Conservation (phyloP, 2,888 invertebrate species). For the Oscheius sp. region DNA sequence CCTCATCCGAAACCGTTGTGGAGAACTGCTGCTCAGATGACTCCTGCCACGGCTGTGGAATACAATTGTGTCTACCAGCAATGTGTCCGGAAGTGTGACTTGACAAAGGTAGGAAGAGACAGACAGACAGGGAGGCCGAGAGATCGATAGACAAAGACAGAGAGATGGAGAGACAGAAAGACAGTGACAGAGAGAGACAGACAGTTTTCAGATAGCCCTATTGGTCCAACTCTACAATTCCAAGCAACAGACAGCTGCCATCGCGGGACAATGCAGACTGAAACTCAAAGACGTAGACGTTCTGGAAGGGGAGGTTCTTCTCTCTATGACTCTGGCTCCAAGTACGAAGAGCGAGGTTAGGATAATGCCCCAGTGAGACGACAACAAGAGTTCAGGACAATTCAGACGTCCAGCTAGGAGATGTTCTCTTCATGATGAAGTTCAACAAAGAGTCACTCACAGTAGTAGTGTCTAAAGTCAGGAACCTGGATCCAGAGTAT, state of each 20-base stretch:
- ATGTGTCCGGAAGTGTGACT: conserved; percentile 22
- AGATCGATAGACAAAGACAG: not conserved
- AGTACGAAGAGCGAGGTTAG: not conserved
- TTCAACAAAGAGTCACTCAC: conserved; percentile 13
- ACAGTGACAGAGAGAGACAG: not conserved
- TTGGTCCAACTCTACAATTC: conserved; percentile 30
- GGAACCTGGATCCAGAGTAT: conserved; percentile 5
- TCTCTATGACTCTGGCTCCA: conserved; percentile 17
- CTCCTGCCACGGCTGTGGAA: conserved; percentile 25
- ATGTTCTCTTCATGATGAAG: conserved; percentile 27
- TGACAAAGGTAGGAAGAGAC: conserved; percentile 20
- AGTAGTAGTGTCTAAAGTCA: conserved; percentile 32
- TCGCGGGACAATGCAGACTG: conserved; percentile 31
- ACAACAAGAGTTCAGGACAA: conserved; percentile 4
- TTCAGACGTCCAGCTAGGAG: conserved; percentile 22
- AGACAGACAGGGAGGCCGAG: not conserved
- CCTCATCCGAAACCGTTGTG: conserved; percentile 38
- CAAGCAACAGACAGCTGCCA: conserved; percentile 26
- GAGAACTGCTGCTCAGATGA: conserved; percentile 29
- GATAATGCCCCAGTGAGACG: not conserved
- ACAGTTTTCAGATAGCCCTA: conserved; percentile 20
- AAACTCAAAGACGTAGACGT: conserved; percentile 20
- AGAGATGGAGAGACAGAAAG: not conserved
- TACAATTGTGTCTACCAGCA: conserved; percentile 34
- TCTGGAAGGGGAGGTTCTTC: conserved; percentile 19